These are phyloP conservation scores for Neolamprologus devosi DNA, from an alignment of 2,113 vertebrate species.

Conservation along the genomic window DNA sequence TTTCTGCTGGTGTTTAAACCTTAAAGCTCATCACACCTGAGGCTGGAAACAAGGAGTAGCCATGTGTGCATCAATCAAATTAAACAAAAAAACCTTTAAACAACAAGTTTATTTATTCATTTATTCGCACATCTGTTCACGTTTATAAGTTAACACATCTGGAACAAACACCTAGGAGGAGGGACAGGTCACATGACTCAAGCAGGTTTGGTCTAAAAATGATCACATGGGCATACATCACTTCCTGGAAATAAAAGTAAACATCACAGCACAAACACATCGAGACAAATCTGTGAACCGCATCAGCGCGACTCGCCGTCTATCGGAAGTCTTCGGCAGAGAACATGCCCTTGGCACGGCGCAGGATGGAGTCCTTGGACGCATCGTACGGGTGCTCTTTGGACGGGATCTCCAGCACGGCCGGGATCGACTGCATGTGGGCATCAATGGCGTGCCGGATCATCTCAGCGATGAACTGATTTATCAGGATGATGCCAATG, in stretches of 20 bases:
- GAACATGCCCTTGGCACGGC: conserved; percentile 91
- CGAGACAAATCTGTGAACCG: background rate
- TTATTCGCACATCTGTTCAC: background rate
- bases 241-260: background rate
- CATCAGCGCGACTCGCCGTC: background rate
- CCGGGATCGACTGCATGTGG: conserved; percentile 84
- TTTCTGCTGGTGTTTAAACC: background rate
- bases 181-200: background rate
- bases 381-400: conserved; percentile 95
- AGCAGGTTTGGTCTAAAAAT: background rate
- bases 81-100: background rate
- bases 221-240: background rate
- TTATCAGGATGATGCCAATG: conserved; percentile 94
- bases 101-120: conserved; percentile 1
- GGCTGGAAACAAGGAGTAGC: background rate
- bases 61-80: background rate
- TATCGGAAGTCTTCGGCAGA: conserved; percentile 87
- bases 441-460: conserved; percentile 89
- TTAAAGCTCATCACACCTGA: background rate
- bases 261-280: background rate
- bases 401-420: conserved; percentile 90
- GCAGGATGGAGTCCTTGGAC: conserved; percentile 90
- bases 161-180: background rate
- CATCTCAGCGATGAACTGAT: conserved; percentile 94
- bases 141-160: conserved; percentile 39